Evolutionary conservation across 2,113 vertebrate genomes (phyloP).

Genomic region (Cyanoderma ruficeps): DNA sequence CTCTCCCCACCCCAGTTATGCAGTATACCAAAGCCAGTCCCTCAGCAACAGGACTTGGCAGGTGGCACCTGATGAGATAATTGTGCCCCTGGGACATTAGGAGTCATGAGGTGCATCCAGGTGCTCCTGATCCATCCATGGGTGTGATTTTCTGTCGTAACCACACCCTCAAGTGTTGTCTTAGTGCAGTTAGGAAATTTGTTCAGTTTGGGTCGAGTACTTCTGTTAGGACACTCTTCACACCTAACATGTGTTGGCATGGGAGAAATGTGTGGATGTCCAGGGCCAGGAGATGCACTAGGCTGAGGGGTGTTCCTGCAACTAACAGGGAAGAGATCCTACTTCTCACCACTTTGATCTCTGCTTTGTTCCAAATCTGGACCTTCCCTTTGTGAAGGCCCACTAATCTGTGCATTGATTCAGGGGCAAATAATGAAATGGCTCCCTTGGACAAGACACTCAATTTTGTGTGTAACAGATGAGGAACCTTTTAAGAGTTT

Average conservation of each 20-base stretch:
- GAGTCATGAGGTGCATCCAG: conserved; percentile 40
- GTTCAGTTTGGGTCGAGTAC: conserved; percentile 31
- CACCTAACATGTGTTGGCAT: not conserved
- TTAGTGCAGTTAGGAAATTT: conserved; percentile 52
- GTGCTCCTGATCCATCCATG: conserved; percentile 38
- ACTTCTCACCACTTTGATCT: not conserved
- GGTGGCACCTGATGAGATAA: conserved; percentile 53
- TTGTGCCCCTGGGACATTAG: conserved; percentile 7
- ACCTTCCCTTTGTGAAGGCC: not conserved
- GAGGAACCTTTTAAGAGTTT: not conserved
- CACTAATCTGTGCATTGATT: not conserved
- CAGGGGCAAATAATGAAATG: not conserved
- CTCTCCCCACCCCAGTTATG: not conserved
- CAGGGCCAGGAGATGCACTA: not conserved
- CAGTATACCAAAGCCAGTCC: not conserved
- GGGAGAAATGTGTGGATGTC: not conserved
- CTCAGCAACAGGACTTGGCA: conserved; percentile 60
- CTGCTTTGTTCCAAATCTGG: not conserved
- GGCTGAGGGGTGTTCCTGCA: not conserved
- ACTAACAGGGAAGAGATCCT: not conserved
- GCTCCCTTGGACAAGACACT: not conserved
- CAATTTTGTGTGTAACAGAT: not conserved
- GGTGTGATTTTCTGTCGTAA: conserved; percentile 45
- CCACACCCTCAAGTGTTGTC: conserved; percentile 52
- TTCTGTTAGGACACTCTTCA: not conserved